phyloP scores from a whole-genome alignment of 2,888 invertebrate genomes.

The Drosophila meridionalis region DNA sequence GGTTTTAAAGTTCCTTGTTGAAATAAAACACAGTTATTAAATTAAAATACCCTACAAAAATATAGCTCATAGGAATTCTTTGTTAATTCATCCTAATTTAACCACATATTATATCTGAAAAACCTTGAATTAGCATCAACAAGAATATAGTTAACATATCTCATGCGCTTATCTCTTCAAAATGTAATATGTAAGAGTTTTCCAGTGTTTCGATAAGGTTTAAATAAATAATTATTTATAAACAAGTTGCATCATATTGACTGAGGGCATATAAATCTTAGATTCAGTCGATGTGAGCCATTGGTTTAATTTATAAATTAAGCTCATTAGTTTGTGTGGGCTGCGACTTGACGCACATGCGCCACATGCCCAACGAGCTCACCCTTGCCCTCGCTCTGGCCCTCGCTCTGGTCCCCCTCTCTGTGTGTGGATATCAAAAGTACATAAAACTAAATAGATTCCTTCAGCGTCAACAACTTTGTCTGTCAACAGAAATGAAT shows the following conservation, averaged over 20 bases:
- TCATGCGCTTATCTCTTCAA: not conserved
- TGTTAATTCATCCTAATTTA: too few species aligned
- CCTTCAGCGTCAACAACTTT: slow-evolving; percentile 82
- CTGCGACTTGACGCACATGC: slow-evolving; percentile 20
- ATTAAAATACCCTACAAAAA: too few species aligned
- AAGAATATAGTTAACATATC: not conserved
- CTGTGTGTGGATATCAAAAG: slow-evolving; percentile 60
- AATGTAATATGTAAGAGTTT: not conserved
- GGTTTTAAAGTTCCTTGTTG: too few species aligned
- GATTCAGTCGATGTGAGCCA: slow-evolving; percentile 18
- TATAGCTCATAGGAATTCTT: too few species aligned
- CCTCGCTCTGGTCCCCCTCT: not conserved
- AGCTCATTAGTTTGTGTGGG: slow-evolving; percentile 58
- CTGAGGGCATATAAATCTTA: slow-evolving; percentile 15
- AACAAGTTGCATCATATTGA: slow-evolving; percentile 54
- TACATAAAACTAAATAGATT: slow-evolving; percentile 79
- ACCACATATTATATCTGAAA: not conserved
- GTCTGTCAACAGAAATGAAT: slow-evolving; percentile 84
- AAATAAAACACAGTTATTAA: too few species aligned
- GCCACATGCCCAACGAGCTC: slow-evolving; percentile 3
- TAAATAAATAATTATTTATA: slow-evolving; percentile 70
- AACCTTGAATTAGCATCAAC: not conserved
- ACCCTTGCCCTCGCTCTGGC: slow-evolving; percentile 14
- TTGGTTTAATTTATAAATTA: slow-evolving; percentile 62
- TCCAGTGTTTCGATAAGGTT: slow-evolving; percentile 28